phyloP scores from a whole-genome alignment of 2,113 vertebrate genomes.

The Laterallus jamaicensis region DNA sequence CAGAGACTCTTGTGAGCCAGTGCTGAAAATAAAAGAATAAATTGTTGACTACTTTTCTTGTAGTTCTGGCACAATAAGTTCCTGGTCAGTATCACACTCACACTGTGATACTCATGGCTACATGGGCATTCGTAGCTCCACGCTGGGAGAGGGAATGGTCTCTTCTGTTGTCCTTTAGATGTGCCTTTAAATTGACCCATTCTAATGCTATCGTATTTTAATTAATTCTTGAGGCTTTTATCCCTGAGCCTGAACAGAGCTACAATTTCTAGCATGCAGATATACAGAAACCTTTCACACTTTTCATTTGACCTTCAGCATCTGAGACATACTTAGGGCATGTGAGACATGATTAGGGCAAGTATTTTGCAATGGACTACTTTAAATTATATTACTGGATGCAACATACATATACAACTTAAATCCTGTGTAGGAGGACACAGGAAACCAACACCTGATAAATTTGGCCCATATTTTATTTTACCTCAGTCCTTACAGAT shows the following conservation, averaged over 20 bases:
- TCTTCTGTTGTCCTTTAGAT: background rate
- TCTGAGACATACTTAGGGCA: background rate
- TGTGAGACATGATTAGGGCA: background rate
- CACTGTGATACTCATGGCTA: background rate
- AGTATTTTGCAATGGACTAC: background rate
- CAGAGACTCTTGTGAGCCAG: background rate
- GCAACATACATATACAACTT: background rate
- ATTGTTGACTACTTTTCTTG: background rate
- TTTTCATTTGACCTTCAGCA: conserved; percentile 54
- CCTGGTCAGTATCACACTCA: background rate
- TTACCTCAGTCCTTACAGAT: conserved; percentile 19
- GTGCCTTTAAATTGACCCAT: conserved; percentile 47
- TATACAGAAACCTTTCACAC: background rate
- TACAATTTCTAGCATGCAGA: background rate
- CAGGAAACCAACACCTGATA: background rate
- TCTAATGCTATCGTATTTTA: conserved; percentile 35
- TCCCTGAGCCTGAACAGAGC: background rate
- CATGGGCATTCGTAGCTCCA: background rate
- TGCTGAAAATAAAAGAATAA: background rate
- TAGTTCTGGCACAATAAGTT: background rate
- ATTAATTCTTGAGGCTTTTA: conserved; percentile 35
- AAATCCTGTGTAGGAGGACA: background rate
- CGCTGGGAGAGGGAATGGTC: background rate
- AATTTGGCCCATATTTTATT: conserved; percentile 39
- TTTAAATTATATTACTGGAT: background rate